Percentiles rank a stretch among this genome's conserved stretches.
Evolutionary conservation across 2,113 vertebrate species (phyloP).

Genomic region (Piliocolobus tephrosceles): DNA sequence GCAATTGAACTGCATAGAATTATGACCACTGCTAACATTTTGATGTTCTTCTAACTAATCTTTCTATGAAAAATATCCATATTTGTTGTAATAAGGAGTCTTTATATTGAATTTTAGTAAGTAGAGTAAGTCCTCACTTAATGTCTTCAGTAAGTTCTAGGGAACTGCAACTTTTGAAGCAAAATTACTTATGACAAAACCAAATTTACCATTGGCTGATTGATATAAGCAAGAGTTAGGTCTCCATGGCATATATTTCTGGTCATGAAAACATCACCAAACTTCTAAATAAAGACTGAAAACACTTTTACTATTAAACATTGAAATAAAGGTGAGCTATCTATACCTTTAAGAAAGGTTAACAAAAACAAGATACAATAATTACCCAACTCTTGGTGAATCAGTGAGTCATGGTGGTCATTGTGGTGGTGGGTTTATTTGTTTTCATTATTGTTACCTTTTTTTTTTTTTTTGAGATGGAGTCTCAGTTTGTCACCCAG

Average conservation of each 20-base stretch:
- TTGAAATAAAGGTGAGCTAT: not conserved
- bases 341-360: not conserved
- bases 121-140: not conserved
- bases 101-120: not conserved
- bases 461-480: too few species aligned
- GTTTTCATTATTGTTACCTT: too few species aligned
- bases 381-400: not conserved
- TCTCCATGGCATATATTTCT: not conserved
- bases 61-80: not conserved
- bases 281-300: not conserved
- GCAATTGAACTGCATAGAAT: not conserved
- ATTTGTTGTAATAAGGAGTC: not conserved
- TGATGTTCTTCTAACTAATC: not conserved
- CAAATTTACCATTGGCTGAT: not conserved
- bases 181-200: not conserved
- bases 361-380: not conserved
- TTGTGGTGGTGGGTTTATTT: not conserved
- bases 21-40: not conserved
- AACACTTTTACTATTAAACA: not conserved
- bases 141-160: not conserved
- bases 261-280: not conserved
- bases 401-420: not conserved
- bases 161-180: not conserved
- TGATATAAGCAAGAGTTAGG: not conserved
- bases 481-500: too few species aligned